Base-by-base conservation (phyloP, 2,888 invertebrate genomes). In the Hydrotaea cyrtoneurina region DNA sequence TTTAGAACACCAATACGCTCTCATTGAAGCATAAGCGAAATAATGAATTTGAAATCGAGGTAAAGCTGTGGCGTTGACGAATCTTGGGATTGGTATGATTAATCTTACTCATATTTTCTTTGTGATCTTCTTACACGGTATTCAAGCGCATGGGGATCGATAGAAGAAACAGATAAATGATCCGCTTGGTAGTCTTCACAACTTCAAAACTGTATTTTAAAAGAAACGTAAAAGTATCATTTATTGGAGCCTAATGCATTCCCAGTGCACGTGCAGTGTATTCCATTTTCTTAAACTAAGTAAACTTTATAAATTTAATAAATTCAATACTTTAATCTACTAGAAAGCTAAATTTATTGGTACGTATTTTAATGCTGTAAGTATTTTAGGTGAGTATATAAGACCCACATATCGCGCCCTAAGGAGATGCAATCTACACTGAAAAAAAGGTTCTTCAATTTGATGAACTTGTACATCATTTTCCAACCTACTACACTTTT, bases 31-130 rank as follows among this genome's bases (percentile, higher is more conserved):
- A 26, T 62, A 46, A 26, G 62, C 17, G 11, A 75, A 75, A 26
- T 23, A 57, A 46, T 59, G 62, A 21, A 75, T 46, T 46, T 75
- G 62, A 43, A 39, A 75, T 19, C n/a, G 62, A 5, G 76, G 21
- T 64, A 23, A 53, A 62, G 73, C 46, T 43, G 62, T 23, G 7
- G 62, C 31, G n/a, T 59, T 26, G n/a, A 72, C 59, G 31, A 59
- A 78, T 26, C 72, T 59, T 26, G 78, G 78, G 50, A 78, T 62
- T 43, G 59, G 31, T 13, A 78, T 78, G 17, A 39, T 55, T n/a
- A 11, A 62, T 50, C 23, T 79, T 72, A n/a, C 21, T 13, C 36
- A 57, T 39, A 39, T 74, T 74, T 13, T 23, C 10, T 73, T 73
- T 19, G 39, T 31, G 23, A n/a, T 19, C 50, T 17, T 46, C 46